Base-by-base conservation (phyloP, 1,140 invertebrate genomes). In the Monomorium pharaonis region DNA sequence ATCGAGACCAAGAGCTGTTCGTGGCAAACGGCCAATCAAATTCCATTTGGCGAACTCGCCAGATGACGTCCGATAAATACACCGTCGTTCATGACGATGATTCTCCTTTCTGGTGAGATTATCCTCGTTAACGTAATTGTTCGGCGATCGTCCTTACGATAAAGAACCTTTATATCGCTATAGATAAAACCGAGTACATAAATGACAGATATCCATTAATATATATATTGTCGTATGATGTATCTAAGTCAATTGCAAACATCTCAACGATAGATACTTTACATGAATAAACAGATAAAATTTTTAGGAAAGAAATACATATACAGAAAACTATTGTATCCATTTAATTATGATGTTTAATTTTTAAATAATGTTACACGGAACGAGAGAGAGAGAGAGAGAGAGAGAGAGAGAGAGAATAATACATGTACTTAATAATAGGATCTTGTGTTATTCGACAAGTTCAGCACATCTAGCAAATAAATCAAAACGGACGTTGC, bases 11-110 rank as follows among this genome's bases (percentile, higher is more conserved):
- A 62, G 86, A 88, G 49, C 84, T 84, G 83, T 75, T 88, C 89
- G 86, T 92, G 92, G 93, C 89, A 88, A 89, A 87, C 86, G 86
- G 90, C 92, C 92, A 93, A 93, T 93, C 91, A 91, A 92, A 92
- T 92, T 89, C 86, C 88, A 90, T 90, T 90, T 75, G 81, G 63
- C 69, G 51, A 81, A 87, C 83, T 84, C 58, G 90, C 74, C 54
- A 62, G 86, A 84, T 81, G 89, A 91, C 90, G 86, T 77, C 51
- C 84, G 63, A 88, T 85, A 87, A 91, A 91, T 91, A 88, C 58
- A 67, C 70, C 84, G 37, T 44, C 86, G 58, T 83, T 86, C 84
- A 63, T 62, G 60, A 88, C 70, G 83, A 27, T 63, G 51, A 84
- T 70, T 78, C 58, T 72, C 58, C 58, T 74, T 37, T 87, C 74